Percentiles rank a stretch among this genome's conserved stretches.
These are phyloP conservation scores for Trematocara marginatum DNA, from an alignment of 2,113 vertebrate genomes.

Conservation along the genomic window DNA sequence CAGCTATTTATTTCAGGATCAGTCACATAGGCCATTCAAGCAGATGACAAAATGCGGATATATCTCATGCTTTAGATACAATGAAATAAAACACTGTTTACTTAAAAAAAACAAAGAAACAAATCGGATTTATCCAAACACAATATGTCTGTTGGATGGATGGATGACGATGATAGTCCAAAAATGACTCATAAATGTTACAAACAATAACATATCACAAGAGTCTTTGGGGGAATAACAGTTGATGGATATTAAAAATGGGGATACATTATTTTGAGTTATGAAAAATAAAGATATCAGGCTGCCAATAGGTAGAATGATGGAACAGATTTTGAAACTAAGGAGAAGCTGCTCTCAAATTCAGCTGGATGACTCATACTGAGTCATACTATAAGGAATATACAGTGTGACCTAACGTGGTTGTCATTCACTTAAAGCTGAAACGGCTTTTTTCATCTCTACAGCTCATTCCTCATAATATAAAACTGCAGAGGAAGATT, in stretches of 20 bases:
- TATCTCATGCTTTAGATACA: not conserved
- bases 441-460: not conserved
- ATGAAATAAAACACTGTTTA: not conserved
- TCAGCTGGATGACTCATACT: not conserved
- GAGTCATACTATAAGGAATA: not conserved
- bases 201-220: not conserved
- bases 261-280: not conserved
- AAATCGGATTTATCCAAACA: not conserved
- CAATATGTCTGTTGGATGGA: not conserved
- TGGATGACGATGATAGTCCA: not conserved
- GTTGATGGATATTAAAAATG: not conserved
- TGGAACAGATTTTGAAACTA: not conserved
- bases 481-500: not conserved
- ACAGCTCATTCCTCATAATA: not conserved
- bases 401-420: not conserved
- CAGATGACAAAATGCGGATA: not conserved
- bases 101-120: too few species aligned
- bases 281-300: not conserved
- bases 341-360: not conserved
- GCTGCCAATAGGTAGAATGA: not conserved
- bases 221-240: not conserved
- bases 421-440: not conserved
- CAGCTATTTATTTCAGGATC: not conserved
- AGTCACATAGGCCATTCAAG: not conserved
- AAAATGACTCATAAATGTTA: not conserved